Conservation (phyloP, 1,140 invertebrate species). For the Lithobius niger region DNA sequence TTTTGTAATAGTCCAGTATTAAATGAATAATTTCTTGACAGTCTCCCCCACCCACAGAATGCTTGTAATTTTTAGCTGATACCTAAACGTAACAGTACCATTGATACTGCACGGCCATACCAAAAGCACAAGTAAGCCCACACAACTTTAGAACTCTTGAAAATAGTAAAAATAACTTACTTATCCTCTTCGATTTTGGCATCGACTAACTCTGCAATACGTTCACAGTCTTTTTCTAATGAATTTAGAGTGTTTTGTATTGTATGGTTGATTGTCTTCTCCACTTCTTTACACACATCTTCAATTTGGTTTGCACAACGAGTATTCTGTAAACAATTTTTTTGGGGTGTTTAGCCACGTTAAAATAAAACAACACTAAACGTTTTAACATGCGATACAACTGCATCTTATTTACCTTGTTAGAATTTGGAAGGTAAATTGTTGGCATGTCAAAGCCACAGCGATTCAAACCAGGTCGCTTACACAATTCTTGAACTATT, state of each 20-base stretch:
- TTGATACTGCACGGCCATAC: background rate
- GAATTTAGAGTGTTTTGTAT: constrained; percentile 46
- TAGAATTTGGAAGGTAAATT: constrained; percentile 42
- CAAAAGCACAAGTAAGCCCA: background rate
- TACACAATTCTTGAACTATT: constrained; percentile 49
- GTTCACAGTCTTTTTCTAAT: constrained; percentile 41
- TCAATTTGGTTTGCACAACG: constrained; percentile 46
- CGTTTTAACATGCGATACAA: too few relatives aligned
- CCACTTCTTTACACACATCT: constrained; percentile 42
- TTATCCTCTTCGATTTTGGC: constrained; percentile 34
- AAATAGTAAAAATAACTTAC: constrained; percentile 18
- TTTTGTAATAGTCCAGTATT: too few relatives aligned
- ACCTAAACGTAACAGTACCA: background rate
- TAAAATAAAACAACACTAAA: constrained; percentile 3
- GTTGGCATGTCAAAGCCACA: constrained; percentile 49
- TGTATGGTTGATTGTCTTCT: constrained; percentile 45
- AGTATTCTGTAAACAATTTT: constrained; percentile 29
- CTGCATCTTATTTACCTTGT: constrained; percentile 36
- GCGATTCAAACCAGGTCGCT: constrained; percentile 42
- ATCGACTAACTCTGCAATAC: constrained; percentile 35
- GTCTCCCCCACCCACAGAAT: too few relatives aligned
- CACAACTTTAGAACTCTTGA: background rate
- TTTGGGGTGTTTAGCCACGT: too few relatives aligned
- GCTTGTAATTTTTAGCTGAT: too few relatives aligned
- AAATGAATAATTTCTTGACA: too few relatives aligned